These are phyloP conservation scores for Phalangium opilio DNA, from an alignment of 2,888 invertebrate species.

Conservation along the genomic window DNA sequence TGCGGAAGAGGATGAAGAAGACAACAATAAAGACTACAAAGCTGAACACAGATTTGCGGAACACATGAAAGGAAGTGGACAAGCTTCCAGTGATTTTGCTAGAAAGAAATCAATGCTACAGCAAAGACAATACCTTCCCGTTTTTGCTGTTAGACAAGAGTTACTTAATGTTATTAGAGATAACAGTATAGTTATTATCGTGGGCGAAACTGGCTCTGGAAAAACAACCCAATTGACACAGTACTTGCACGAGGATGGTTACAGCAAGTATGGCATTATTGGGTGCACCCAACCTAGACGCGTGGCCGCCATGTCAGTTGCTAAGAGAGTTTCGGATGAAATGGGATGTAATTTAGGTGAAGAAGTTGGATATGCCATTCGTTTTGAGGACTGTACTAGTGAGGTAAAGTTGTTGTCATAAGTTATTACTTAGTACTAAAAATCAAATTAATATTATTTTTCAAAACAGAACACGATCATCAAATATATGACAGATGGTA, in stretches of 20 bases:
- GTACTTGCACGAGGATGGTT: conserved; percentile 93
- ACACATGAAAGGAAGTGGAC: conserved; percentile 57
- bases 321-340: conserved; percentile 96
- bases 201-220: conserved; percentile 86
- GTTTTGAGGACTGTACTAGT: conserved; percentile 97
- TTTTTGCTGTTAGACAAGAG: conserved; percentile 87
- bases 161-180: conserved; percentile 76
- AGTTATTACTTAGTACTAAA: conserved; percentile 5
- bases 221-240: conserved; percentile 97
- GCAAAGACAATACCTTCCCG: conserved; percentile 82
- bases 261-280: conserved; percentile 78
- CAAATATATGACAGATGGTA: conserved; percentile 99
- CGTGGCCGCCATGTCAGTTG: conserved; percentile 98
- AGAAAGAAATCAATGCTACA: conserved; percentile 42
- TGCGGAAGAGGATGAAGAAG: conserved; percentile 38
- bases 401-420: conserved; percentile 39
- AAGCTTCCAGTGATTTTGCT: conserved; percentile 41
- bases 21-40: conserved; percentile 68
- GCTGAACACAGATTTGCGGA: conserved; percentile 93
- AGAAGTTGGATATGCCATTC: conserved; percentile 95
- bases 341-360: conserved; percentile 77
- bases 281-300: conserved; percentile 93
- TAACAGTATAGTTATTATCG: conserved; percentile 86
- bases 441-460: background rate
- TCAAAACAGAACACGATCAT: conserved; percentile 52